Percentiles rank a stretch among this genome's conserved stretches.
These are phyloP conservation scores for Lycorma delicatula DNA, from an alignment of 1,140 invertebrate genomes.

Conservation along the genomic window DNA sequence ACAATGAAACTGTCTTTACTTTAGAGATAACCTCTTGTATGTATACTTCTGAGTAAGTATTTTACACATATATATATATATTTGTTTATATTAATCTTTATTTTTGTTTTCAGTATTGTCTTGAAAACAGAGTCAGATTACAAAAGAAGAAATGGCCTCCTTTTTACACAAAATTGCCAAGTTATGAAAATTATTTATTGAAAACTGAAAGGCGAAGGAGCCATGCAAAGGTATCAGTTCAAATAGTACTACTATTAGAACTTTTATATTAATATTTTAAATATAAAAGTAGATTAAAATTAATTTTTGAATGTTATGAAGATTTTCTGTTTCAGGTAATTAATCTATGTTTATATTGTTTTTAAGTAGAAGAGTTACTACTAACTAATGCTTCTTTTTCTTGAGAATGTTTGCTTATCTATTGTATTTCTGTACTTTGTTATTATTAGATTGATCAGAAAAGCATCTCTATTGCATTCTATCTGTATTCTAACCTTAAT, in stretches of 20 bases:
- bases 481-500: no score
- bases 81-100: constrained; percentile 6
- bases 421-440: no score
- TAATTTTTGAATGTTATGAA: not conserved
- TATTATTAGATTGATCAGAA: no score
- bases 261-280: no score
- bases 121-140: constrained; percentile 62
- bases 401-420: no score
- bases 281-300: not conserved
- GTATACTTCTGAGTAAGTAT: constrained; percentile 48
- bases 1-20: not conserved
- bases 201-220: constrained; percentile 60
- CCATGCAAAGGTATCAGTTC: constrained; percentile 19
- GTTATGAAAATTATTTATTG: constrained; percentile 53
- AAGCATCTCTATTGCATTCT: no score
- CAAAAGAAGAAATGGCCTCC: constrained; percentile 53
- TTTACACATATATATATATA: not conserved
- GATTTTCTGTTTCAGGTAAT: not conserved
- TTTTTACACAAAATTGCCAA: constrained; percentile 55
- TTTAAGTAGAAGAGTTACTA: not conserved
- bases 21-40: not conserved
- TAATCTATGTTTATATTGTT: not conserved
- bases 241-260: no score
- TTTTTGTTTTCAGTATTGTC: constrained; percentile 48
- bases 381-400: not conserved